phyloP scores from a whole-genome alignment of 2,888 invertebrate species.

The Dryadula phaetusa region DNA sequence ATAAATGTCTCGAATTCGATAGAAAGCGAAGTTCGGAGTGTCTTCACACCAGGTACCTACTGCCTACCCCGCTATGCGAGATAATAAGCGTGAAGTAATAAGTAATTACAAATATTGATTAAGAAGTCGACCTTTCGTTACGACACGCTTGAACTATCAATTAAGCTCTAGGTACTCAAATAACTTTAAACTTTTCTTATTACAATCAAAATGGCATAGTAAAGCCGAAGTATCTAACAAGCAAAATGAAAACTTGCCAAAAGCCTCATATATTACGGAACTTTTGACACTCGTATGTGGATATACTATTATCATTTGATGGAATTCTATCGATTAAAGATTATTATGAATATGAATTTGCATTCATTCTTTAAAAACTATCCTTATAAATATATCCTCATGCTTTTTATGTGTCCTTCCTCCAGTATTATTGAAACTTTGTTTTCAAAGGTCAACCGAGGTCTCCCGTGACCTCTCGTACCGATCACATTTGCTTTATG shows the following conservation, averaged over 20 bases:
- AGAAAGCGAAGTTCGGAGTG: no score
- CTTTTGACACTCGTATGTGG: not conserved
- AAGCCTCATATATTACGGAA: constrained; percentile 16
- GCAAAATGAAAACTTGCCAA: constrained; percentile 6
- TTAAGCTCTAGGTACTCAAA: not conserved
- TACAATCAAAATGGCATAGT: constrained; percentile 1
- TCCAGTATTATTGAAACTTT: no score
- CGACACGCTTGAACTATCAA: not conserved
- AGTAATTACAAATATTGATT: not conserved
- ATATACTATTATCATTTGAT: constrained; percentile 8
- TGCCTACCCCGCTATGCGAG: no score
- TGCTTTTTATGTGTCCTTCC: no score
- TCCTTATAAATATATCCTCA: not conserved
- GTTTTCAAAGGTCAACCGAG: no score
- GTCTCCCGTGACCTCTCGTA: no score
- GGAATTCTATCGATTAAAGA: not conserved
- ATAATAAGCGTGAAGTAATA: no score
- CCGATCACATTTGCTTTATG: no score
- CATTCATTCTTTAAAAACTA: not conserved
- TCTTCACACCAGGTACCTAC: no score
- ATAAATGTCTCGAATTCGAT: no score
- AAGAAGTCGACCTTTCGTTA: not conserved
- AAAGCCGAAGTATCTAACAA: not conserved
- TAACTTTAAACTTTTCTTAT: constrained; percentile 15
- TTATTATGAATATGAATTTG: not conserved